Evolutionary conservation across 1,140 invertebrate genomes (phyloP), one percentile per base, ranked within the genome.

Genomic region (Idris sp.): DNA sequence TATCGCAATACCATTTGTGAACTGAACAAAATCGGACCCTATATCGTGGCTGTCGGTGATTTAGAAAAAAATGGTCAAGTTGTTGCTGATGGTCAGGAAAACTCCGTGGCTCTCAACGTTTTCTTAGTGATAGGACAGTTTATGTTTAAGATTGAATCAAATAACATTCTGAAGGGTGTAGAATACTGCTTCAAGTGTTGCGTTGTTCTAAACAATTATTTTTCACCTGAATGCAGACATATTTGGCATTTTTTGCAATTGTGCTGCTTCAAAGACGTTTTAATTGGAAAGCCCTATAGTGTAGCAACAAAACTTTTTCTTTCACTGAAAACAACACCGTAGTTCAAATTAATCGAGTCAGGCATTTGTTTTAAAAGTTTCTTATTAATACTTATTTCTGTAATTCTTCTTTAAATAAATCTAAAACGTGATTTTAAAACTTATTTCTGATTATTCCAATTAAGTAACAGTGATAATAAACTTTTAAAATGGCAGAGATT

Each of bases 131-230:
- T 46, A 9, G 46, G 1, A 35, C 15, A 35, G 10, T 49, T 19
- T 10, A 49, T 2, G 13, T 5, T 35, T 2, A 35, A 49, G 11
- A 49, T 35, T 13, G 1, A n/a, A 2, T 14, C 28, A 22, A 76
- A 76, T 1, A 15, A 4, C 25, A 31, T 33, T 30, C n/a, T n/a
- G n/a, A n/a, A n/a, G n/a, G n/a, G n/a, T 11, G 40, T 65, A 19
- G 61, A 65, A 9, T 54, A 49, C 36, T 62, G 58, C 14, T 62
- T 49, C 19, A 62, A 62, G 13, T 2, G 44, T 14, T 62, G 35
- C 10, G 33, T 62, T 40, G 16, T 40, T 40, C 26, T 56, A 2
- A 67, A 67, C 38, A 33, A 38, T n/a, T 31, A 48, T 6, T 67
- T 67, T 33, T 31, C 61, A 13, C 1, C 13, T 3, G 51, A 56